Evolutionary conservation across 2,797 vertebrate species (phyloP).

Genomic region (Yasuhikotakia modesta): DNA sequence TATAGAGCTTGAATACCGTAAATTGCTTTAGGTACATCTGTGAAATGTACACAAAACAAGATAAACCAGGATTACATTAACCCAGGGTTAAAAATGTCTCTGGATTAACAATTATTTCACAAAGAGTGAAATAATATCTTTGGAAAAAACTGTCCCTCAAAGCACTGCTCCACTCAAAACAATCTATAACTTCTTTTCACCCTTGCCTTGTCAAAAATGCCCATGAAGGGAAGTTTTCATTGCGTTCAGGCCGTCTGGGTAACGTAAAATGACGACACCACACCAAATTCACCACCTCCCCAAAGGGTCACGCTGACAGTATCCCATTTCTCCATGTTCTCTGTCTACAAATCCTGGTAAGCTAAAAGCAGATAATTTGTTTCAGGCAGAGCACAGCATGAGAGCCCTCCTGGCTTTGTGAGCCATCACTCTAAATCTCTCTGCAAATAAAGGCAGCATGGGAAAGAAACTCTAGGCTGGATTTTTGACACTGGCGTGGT

Average conservation of each 20-base stretch:
- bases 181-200: constrained; percentile 1
- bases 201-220: constrained; percentile 23
- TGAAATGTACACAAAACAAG: background rate
- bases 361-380: constrained; percentile 48
- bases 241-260: constrained; percentile 7
- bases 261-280: constrained; percentile 8
- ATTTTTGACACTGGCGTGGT: constrained; percentile 44
- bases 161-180: background rate
- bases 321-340: constrained; percentile 32
- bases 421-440: constrained; percentile 35
- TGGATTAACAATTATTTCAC: constrained; percentile 20
- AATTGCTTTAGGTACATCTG: background rate
- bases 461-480: constrained; percentile 47
- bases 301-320: constrained; percentile 33
- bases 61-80: constrained; percentile 6
- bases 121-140: background rate
- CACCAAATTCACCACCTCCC: constrained; percentile 31
- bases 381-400: constrained; percentile 35
- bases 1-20: background rate
- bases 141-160: background rate
- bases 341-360: constrained; percentile 45
- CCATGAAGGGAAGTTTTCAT: constrained; percentile 7
- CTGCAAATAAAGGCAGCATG: constrained; percentile 35
- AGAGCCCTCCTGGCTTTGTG: constrained; percentile 35
- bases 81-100: constrained; percentile 7